Evolutionary conservation across 2,888 invertebrate genomes (phyloP).

Genomic region (Orchesellides sinensis): DNA sequence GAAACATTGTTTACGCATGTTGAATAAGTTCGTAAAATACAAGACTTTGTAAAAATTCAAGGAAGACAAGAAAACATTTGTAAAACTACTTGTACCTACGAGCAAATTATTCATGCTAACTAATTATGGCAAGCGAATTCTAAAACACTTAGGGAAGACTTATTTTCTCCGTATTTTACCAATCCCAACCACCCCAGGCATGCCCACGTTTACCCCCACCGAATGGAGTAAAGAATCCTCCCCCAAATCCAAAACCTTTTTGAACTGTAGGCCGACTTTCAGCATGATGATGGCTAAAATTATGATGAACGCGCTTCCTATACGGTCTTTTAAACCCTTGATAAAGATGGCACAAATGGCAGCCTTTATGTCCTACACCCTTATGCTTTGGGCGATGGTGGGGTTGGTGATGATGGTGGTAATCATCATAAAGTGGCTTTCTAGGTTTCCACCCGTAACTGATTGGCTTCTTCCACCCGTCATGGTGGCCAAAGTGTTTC

Average conservation of each 20-base stretch:
- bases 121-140: too few species aligned
- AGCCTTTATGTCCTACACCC: constrained; percentile 1
- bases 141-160: too few species aligned
- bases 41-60: too few species aligned
- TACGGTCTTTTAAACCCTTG: background rate
- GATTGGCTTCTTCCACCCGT: background rate
- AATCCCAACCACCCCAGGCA: constrained; percentile 50
- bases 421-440: background rate
- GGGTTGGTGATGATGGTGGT: constrained; percentile 16
- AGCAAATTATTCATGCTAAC: too few species aligned
- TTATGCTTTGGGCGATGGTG: background rate
- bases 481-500: background rate
- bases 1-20: too few species aligned
- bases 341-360: constrained; percentile 39
- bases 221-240: constrained; percentile 8
- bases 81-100: too few species aligned
- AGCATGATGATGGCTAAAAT: background rate
- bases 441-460: background rate
- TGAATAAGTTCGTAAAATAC: too few species aligned
- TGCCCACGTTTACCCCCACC: constrained; percentile 32
- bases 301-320: background rate
- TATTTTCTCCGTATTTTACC: constrained; percentile 31
- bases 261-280: background rate
- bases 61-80: too few species aligned
- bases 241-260: constrained; percentile 9